phyloP scores from a whole-genome alignment of 2,888 invertebrate genomes.

The Cinara cedri region DNA sequence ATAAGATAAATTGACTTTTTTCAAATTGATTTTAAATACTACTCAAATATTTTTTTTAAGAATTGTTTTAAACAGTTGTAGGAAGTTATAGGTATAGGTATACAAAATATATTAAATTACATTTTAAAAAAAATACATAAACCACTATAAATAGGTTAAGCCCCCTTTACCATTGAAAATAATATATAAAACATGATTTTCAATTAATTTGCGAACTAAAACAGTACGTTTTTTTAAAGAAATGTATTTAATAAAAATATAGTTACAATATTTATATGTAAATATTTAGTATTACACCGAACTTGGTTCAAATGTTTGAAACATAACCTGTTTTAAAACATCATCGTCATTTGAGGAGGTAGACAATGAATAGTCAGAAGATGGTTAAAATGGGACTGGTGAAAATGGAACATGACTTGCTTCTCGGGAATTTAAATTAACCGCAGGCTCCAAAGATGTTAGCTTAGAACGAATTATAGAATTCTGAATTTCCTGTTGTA shows the following conservation, averaged over 20 bases:
- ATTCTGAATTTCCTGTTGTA: slow-evolving; percentile 7
- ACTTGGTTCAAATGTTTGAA: slow-evolving; percentile 1
- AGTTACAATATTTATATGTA: slow-evolving; percentile 2
- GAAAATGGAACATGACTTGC: slow-evolving; percentile 3
- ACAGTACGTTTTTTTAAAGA: too few relatives aligned
- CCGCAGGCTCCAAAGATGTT: slow-evolving; percentile 18
- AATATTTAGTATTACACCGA: neutral
- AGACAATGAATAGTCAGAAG: neutral
- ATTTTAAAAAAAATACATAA: slow-evolving; percentile 3
- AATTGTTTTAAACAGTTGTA: neutral
- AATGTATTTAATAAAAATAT: slow-evolving; percentile 14
- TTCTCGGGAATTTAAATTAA: slow-evolving; percentile 11
- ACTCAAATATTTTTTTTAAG: neutral
- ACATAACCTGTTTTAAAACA: neutral
- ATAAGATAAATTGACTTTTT: neutral
- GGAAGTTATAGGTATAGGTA: neutral
- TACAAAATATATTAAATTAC: neutral
- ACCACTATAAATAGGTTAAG: neutral
- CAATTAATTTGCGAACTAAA: neutral
- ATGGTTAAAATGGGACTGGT: neutral
- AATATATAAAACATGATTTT: slow-evolving; percentile 7
- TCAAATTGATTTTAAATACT: neutral
- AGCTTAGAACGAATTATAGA: neutral
- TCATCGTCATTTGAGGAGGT: neutral
- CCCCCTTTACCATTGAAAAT: slow-evolving; percentile 4